Evolutionary conservation across 2,888 invertebrate species (phyloP).

Genomic region (Eupithecia pulchellata): DNA sequence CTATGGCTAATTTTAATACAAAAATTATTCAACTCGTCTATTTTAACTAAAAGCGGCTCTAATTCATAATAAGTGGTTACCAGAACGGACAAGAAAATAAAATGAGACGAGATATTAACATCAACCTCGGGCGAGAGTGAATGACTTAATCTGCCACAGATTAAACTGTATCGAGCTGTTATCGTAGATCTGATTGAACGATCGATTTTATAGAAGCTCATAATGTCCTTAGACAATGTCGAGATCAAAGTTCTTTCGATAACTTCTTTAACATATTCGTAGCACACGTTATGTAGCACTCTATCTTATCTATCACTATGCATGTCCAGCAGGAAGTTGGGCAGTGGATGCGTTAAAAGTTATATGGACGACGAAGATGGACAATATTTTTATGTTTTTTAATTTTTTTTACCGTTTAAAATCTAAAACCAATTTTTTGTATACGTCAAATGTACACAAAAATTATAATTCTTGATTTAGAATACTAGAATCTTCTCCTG

Average conservation of each 20-base stretch:
- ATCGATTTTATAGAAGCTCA: constrained; percentile 10
- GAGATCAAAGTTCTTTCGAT: background rate
- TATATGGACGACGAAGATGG: too few relatives aligned
- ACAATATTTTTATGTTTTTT: too few relatives aligned
- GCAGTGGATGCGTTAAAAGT: too few relatives aligned
- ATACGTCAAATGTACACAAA: too few relatives aligned
- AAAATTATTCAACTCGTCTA: constrained; percentile 14
- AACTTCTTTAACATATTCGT: too few relatives aligned
- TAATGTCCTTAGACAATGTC: constrained; percentile 8
- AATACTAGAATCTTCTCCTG: too few relatives aligned
- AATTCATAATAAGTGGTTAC: constrained; percentile 46
- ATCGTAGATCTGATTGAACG: constrained; percentile 16
- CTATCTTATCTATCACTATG: too few relatives aligned
- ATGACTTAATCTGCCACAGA: constrained; percentile 33
- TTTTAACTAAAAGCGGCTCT: constrained; percentile 36
- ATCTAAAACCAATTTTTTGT: too few relatives aligned
- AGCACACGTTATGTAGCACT: too few relatives aligned
- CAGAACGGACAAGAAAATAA: constrained; percentile 34
- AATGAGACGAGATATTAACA: constrained; percentile 7
- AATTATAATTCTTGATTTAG: too few relatives aligned
- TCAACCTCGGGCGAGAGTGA: constrained; percentile 28
- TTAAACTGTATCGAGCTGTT: constrained; percentile 1
- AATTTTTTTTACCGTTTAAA: too few relatives aligned
- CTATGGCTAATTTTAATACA: constrained; percentile 16
- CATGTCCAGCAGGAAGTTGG: too few relatives aligned